Conservation (phyloP, 2,113 vertebrate genomes). For the Ammospiza caudacuta region DNA sequence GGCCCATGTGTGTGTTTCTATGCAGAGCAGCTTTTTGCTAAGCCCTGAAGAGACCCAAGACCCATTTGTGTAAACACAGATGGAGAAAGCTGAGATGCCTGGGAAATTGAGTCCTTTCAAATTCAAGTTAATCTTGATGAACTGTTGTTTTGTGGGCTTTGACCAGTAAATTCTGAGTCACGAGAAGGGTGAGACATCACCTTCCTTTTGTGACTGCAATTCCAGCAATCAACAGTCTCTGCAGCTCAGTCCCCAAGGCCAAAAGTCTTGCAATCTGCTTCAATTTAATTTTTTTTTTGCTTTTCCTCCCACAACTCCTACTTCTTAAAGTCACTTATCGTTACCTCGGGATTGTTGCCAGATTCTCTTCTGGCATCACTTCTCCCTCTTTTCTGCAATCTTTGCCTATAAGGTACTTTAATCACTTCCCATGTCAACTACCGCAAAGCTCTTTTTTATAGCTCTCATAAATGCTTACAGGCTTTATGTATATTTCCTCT, state of each 20-base stretch:
- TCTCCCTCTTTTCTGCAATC: slow-evolving; percentile 10
- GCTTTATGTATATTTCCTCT: slow-evolving; percentile 39
- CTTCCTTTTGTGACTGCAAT: neutral
- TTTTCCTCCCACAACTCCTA: slow-evolving; percentile 39
- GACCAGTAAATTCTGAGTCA: slow-evolving; percentile 1
- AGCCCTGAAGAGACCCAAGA: neutral
- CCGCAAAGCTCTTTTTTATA: slow-evolving; percentile 33
- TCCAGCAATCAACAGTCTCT: neutral
- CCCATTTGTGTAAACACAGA: slow-evolving; percentile 24
- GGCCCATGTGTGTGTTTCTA: neutral
- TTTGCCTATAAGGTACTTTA: slow-evolving; percentile 36
- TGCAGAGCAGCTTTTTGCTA: neutral
- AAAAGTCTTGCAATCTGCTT: slow-evolving; percentile 4
- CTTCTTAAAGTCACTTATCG: slow-evolving; percentile 9
- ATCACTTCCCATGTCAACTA: slow-evolving; percentile 57
- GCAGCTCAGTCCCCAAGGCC: neutral
- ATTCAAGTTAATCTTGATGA: slow-evolving; percentile 11
- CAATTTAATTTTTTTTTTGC: neutral
- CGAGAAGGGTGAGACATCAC: neutral
- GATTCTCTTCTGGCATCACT: slow-evolving; percentile 30
- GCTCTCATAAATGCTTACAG: slow-evolving; percentile 34
- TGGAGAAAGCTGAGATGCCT: slow-evolving; percentile 29
- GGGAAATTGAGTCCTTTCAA: slow-evolving; percentile 20
- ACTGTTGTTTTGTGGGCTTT: neutral
- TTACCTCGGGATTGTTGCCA: slow-evolving; percentile 4